Percentiles rank a stretch among this genome's conserved stretches.
Conservation (phyloP, 2,888 invertebrate species). For the Pomacea canaliculata region DNA sequence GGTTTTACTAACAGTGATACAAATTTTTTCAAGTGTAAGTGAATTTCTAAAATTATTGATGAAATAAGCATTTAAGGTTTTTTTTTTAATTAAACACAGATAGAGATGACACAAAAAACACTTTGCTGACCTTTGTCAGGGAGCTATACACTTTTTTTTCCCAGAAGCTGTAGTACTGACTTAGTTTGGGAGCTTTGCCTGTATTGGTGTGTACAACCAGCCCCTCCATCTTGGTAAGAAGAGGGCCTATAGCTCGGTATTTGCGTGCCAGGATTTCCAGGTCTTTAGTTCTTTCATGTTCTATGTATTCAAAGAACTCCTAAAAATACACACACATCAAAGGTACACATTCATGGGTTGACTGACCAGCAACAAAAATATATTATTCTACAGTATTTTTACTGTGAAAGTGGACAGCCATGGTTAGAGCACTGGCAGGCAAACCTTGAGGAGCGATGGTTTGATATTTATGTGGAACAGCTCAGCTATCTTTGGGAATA, state of each 20-base stretch:
- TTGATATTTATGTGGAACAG: too few species aligned
- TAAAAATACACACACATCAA: constrained; percentile 52
- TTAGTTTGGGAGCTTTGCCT: constrained; percentile 81
- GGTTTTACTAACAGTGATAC: too few species aligned
- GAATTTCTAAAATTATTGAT: too few species aligned
- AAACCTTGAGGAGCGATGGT: too few species aligned
- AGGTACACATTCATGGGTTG: background rate
- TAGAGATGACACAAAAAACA: too few species aligned
- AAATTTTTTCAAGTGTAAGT: too few species aligned
- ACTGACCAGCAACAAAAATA: background rate
- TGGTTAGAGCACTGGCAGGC: too few species aligned
- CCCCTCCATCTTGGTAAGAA: constrained; percentile 87
- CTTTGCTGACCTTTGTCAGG: constrained; percentile 73
- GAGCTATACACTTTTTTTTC: constrained; percentile 83
- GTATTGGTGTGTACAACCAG: constrained; percentile 84
- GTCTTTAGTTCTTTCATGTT: constrained; percentile 78
- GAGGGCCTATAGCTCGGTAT: constrained; percentile 85
- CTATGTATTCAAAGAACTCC: constrained; percentile 82
- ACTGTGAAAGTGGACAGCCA: background rate
- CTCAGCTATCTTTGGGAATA: too few species aligned
- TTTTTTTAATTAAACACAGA: too few species aligned
- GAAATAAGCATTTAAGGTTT: too few species aligned
- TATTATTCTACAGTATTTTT: background rate
- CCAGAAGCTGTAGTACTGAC: constrained; percentile 84
- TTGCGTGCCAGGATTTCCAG: constrained; percentile 78